These are phyloP conservation scores for Crenuchus spilurus DNA, from an alignment of 2,797 vertebrate genomes.

Conservation along the genomic window DNA sequence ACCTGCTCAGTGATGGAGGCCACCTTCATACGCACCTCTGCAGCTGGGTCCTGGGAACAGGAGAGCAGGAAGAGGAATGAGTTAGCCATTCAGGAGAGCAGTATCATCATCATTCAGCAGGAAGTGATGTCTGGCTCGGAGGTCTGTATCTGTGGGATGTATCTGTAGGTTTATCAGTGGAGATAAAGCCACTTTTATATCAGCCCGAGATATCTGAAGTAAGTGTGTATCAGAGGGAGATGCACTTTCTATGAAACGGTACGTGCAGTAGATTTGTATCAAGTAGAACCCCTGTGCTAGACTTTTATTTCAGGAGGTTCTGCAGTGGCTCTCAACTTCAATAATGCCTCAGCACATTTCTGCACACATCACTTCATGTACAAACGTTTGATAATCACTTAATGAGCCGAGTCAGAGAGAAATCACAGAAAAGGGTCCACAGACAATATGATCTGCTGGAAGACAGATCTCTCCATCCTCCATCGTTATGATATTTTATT, in stretches of 20 bases:
- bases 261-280: background rate
- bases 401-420: no score
- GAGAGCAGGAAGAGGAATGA: background rate
- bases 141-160: background rate
- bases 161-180: background rate
- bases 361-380: no score
- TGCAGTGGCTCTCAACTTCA: background rate
- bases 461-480: no score
- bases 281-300: background rate
- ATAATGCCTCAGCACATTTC: background rate
- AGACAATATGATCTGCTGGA: no score
- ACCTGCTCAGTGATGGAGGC: conserved; percentile 98
- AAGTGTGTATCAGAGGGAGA: background rate
- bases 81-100: no score
- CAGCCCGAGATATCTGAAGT: background rate
- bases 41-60: conserved; percentile 88
- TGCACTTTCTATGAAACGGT: background rate
- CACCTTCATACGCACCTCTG: conserved; percentile 98
- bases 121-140: background rate
- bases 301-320: background rate
- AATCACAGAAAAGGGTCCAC: no score
- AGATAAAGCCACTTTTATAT: background rate
- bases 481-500: no score
- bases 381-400: no score
- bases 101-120: no score